phyloP scores from a whole-genome alignment of 2,113 vertebrate genomes.

The Leptosomus discolor region DNA sequence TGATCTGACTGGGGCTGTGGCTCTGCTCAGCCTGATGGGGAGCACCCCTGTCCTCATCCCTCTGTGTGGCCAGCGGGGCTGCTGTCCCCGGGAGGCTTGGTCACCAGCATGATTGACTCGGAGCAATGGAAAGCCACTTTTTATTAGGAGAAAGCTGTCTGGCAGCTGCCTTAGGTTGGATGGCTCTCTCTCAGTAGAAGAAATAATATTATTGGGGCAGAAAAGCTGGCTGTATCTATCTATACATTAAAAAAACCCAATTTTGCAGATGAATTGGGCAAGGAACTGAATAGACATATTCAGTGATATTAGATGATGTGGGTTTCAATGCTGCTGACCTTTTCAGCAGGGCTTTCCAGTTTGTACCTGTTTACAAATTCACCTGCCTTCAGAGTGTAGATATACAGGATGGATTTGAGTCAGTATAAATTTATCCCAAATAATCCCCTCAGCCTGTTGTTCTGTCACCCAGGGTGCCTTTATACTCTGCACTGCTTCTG shows the following conservation, averaged over 20 bases:
- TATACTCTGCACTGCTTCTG: background rate
- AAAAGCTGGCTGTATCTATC: background rate
- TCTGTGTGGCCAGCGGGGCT: background rate
- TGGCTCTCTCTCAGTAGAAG: background rate
- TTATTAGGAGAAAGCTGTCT: background rate
- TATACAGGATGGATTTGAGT: background rate
- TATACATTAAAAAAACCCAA: background rate
- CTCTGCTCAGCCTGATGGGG: background rate
- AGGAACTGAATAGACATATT: background rate
- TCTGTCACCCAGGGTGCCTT: too few relatives aligned
- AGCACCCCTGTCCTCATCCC: background rate
- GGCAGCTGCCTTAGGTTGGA: background rate
- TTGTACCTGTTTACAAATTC: background rate
- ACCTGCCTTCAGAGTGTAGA: background rate
- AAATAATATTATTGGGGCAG: background rate
- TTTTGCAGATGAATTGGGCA: background rate
- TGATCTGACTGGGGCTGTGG: accelerated
- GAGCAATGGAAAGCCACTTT: accelerated
- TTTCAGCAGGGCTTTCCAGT: background rate
- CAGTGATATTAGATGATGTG: background rate
- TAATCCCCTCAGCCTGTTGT: background rate
- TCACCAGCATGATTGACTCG: too few relatives aligned
- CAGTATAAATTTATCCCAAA: accelerated
- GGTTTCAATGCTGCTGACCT: background rate
- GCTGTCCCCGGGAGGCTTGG: background rate